A percentile compares a stretch with the other conserved stretches of the same genome.
Conservation (phyloP, 2,888 invertebrate species). For the Holacanthella duospinosa region DNA sequence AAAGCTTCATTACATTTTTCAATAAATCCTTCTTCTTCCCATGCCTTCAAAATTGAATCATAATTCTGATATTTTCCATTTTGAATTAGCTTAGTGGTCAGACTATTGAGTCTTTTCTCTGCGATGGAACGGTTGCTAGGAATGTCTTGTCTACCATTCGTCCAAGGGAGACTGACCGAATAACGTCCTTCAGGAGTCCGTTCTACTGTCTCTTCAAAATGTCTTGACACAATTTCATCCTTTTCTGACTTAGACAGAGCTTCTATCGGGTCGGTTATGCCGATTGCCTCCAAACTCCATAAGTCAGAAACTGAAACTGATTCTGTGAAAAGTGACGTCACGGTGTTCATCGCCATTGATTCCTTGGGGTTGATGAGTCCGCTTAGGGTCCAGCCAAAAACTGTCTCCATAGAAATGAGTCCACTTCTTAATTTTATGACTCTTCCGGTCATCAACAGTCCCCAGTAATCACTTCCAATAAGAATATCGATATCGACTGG, state of each 20-base stretch:
- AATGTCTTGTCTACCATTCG: neutral
- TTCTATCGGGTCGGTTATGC: neutral
- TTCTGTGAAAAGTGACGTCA: neutral
- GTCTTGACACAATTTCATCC: neutral
- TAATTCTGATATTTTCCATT: neutral
- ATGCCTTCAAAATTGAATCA: conserved; percentile 7
- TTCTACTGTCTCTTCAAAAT: neutral
- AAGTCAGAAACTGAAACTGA: neutral
- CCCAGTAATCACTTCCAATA: conserved; percentile 17
- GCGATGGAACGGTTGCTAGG: neutral
- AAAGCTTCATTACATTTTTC: no score
- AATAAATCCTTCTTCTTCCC: conserved; percentile 9
- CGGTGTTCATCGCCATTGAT: neutral
- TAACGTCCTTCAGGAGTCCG: neutral
- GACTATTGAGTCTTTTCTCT: neutral
- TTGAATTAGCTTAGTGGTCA: neutral
- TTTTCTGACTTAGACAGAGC: neutral
- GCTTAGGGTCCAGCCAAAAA: conserved; percentile 19
- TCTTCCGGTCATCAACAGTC: conserved; percentile 15
- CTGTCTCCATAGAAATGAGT: conserved; percentile 18
- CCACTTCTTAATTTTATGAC: conserved; percentile 12
- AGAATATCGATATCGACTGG: conserved; percentile 13
- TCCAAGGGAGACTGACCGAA: conserved; percentile 8
- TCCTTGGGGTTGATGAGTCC: neutral
- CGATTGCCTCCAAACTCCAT: neutral